phyloP scores from a whole-genome alignment of 2,888 invertebrate species.

The Ferdinandea cuprea region DNA sequence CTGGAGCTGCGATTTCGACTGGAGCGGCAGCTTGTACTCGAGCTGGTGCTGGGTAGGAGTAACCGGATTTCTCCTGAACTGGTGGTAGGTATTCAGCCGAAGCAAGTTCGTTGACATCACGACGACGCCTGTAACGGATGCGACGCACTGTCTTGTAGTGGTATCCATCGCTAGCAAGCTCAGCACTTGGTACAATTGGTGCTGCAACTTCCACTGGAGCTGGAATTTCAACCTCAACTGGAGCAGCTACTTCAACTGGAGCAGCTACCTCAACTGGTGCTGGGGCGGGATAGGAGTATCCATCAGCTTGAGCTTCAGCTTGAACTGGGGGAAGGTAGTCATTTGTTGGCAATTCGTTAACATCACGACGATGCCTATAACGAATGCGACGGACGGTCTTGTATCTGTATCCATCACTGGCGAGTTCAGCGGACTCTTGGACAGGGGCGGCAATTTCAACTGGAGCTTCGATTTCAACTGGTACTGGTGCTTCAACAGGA shows the following conservation, averaged over 20 bases:
- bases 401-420: constrained; percentile 76
- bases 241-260: constrained; percentile 12
- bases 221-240: constrained; percentile 4
- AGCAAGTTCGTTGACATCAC: constrained; percentile 49
- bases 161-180: constrained; percentile 73
- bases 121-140: constrained; percentile 40
- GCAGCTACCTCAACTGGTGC: constrained; percentile 9
- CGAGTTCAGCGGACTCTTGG: constrained; percentile 36
- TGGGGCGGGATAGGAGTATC: constrained; percentile 22
- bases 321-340: constrained; percentile 76
- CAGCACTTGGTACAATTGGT: constrained; percentile 19
- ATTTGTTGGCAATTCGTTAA: constrained; percentile 77
- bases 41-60: constrained; percentile 27
- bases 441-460: constrained; percentile 21
- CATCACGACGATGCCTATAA: constrained; percentile 79
- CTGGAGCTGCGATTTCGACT: constrained; percentile 15
- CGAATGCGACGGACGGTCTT: constrained; percentile 74
- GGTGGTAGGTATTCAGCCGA: constrained; percentile 45
- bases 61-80: constrained; percentile 75
- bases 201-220: constrained; percentile 18
- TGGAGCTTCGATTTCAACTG: constrained; percentile 31
- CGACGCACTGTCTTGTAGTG: constrained; percentile 75
- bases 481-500: constrained; percentile 22
- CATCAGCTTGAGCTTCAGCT: neutral
- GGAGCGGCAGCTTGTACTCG: constrained; percentile 45